phyloP scores from a whole-genome alignment of 2,888 invertebrate genomes.

The Digitonthophagus gazella region DNA sequence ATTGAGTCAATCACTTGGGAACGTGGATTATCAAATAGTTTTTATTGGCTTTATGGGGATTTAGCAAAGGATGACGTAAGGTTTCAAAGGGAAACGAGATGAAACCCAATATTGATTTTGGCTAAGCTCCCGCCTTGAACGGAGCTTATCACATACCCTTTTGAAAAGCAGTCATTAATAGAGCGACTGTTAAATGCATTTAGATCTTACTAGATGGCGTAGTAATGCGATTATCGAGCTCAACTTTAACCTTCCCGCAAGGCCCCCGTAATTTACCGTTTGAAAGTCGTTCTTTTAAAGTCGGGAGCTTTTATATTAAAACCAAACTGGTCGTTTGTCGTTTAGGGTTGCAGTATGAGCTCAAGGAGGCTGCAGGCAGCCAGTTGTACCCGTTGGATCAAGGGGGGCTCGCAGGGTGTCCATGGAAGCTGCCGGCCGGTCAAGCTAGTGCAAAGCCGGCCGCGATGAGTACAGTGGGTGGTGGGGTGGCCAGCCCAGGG shows the following conservation, averaged over 20 bases:
- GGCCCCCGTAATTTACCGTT: neutral
- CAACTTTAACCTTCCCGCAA: neutral
- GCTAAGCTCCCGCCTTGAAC: neutral
- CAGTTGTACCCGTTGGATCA: constrained; percentile 47
- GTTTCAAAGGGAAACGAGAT: too few relatives aligned
- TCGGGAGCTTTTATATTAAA: neutral
- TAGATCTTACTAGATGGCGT: neutral
- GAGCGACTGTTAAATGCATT: neutral
- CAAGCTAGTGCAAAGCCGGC: constrained; percentile 46
- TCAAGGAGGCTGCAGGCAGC: constrained; percentile 43
- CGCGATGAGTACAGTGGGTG: constrained; percentile 51
- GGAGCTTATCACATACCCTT: neutral
- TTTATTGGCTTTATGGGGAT: too few relatives aligned
- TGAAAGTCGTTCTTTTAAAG: constrained; percentile 9
- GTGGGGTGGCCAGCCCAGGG: constrained; percentile 47
- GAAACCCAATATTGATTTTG: neutral
- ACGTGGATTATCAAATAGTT: too few relatives aligned
- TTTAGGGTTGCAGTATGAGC: constrained; percentile 51
- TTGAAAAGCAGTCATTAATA: neutral
- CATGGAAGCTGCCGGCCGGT: constrained; percentile 44
- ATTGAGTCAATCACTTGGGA: too few relatives aligned
- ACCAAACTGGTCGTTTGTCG: constrained; percentile 27
- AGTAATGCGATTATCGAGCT: neutral
- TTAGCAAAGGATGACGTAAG: too few relatives aligned
- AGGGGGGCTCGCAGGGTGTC: constrained; percentile 45